These are phyloP conservation scores for Microctenopoma stevenorrisi DNA, from an alignment of 2,797 vertebrate species.

Conservation along the genomic window DNA sequence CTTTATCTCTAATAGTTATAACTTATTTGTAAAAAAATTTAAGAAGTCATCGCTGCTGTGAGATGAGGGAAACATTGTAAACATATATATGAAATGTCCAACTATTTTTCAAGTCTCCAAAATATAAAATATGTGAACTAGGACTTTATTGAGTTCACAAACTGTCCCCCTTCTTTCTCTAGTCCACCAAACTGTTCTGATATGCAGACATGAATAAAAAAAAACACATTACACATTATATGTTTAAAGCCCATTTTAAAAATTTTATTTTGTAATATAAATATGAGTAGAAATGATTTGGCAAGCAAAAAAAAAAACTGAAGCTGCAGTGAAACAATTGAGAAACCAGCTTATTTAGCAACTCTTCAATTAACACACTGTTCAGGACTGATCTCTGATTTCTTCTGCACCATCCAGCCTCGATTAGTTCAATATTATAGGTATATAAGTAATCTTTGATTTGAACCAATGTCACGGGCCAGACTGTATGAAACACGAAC, in stretches of 20 bases:
- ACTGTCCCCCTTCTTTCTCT: no score
- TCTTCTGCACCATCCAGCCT: constrained; percentile 37
- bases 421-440: constrained; percentile 48
- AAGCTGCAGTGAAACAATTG: constrained; percentile 16
- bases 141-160: no score
- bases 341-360: constrained; percentile 43
- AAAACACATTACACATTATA: background rate
- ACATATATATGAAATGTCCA: no score
- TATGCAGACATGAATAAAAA: background rate
- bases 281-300: constrained; percentile 74
- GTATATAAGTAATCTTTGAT: constrained; percentile 19
- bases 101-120: no score
- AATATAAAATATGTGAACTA: no score
- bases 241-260: constrained; percentile 39
- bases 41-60: no score
- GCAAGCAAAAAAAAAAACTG: constrained; percentile 52
- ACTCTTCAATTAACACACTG: background rate
- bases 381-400: constrained; percentile 4
- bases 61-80: no score
- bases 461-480: constrained; percentile 65
- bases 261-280: constrained; percentile 71
- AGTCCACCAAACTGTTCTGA: background rate
- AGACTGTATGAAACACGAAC: constrained; percentile 35
- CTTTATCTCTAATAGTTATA: no score
- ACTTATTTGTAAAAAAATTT: no score